These are phyloP conservation scores for Lemur catta DNA, from an alignment of 2,797 vertebrate genomes.

Conservation along the genomic window DNA sequence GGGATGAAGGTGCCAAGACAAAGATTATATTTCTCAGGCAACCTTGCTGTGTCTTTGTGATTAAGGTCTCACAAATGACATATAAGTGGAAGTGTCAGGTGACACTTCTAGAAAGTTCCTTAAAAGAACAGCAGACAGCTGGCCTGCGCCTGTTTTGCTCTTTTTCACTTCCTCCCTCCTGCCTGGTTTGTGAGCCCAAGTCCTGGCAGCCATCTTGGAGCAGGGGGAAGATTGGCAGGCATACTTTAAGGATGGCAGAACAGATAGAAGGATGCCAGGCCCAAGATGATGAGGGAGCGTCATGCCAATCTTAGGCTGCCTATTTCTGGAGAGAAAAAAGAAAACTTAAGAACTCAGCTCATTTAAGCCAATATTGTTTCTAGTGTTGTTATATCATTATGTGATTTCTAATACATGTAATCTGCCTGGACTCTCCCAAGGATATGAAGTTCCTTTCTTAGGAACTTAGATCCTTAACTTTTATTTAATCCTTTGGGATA, in stretches of 20 bases:
- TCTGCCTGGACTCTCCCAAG: not conserved
- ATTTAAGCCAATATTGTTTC: not conserved
- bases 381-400: not conserved
- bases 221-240: not conserved
- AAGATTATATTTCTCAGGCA: not conserved
- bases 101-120: not conserved
- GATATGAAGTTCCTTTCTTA: not conserved
- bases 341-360: not conserved
- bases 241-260: not conserved
- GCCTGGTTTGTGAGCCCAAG: not conserved
- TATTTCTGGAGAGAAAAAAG: not conserved
- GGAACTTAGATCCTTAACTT: not conserved
- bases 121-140: not conserved
- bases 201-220: not conserved
- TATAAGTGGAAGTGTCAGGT: not conserved
- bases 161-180: not conserved
- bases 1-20: not conserved
- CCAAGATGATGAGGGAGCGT: not conserved
- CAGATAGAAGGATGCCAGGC: not conserved
- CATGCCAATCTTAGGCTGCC: not conserved
- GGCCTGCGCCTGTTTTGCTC: not conserved
- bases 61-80: not conserved
- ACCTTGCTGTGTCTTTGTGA: not conserved
- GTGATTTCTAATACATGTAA: not conserved
- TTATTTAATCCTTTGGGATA: not conserved